phyloP scores from a whole-genome alignment of 2,113 vertebrate genomes.

The Paradisaea rubra region DNA sequence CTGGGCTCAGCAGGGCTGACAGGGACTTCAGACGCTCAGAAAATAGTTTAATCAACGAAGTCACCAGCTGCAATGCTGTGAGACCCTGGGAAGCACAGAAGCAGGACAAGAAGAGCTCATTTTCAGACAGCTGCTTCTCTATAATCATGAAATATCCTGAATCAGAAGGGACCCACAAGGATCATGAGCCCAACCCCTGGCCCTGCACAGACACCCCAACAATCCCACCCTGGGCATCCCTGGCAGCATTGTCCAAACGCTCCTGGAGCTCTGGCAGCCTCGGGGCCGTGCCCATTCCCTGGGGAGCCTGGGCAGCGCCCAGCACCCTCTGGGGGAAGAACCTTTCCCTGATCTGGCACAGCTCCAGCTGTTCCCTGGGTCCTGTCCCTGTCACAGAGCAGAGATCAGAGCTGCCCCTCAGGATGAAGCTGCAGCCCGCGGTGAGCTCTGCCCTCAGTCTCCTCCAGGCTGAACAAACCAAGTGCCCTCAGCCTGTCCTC shows the following conservation, averaged over 20 bases:
- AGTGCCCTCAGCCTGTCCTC: not conserved
- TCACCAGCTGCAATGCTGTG: not conserved
- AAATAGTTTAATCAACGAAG: not conserved
- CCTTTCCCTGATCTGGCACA: rapidly evolving
- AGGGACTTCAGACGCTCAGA: not conserved
- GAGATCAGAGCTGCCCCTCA: not conserved
- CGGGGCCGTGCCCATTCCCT: not conserved
- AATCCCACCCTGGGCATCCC: not conserved
- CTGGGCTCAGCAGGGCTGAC: not conserved
- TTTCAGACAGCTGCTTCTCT: not conserved
- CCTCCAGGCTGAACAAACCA: not conserved
- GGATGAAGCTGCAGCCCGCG: not conserved
- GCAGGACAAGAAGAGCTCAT: not conserved
- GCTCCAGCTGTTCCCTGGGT: not conserved
- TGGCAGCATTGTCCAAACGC: rapidly evolving
- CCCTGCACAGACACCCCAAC: not conserved
- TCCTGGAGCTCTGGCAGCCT: not conserved
- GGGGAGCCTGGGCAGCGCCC: not conserved
- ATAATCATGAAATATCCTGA: not conserved
- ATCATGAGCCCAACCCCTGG: rapidly evolving
- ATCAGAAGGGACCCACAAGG: not conserved
- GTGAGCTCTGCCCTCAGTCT: not conserved
- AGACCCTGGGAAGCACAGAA: not conserved
- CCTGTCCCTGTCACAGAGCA: not conserved
- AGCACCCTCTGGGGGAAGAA: not conserved